A percentile compares a stretch with the other conserved stretches of the same genome.
phyloP scores from a whole-genome alignment of 2,888 invertebrate species.

The Apodemia zela region DNA sequence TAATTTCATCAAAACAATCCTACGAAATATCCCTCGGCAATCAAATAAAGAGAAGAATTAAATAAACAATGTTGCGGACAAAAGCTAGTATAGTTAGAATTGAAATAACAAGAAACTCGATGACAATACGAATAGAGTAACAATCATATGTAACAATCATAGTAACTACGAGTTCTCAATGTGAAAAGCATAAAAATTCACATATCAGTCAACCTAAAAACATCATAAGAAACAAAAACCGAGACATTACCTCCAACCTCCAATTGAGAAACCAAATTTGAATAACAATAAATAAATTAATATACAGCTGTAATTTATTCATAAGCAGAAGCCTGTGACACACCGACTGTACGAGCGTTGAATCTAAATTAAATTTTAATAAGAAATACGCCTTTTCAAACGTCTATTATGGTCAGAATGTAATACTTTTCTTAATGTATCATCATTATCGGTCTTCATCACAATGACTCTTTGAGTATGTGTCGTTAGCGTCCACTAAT shows the following conservation, averaged over 20 bases:
- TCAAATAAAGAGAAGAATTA: no score
- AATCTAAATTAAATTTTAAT: slow-evolving; percentile 76
- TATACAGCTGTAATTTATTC: slow-evolving; percentile 74
- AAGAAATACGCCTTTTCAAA: slow-evolving; percentile 70
- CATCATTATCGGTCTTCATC: slow-evolving; percentile 64
- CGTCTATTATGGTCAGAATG: slow-evolving; percentile 61
- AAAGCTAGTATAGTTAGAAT: neutral
- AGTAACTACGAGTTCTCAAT: neutral
- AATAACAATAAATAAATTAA: slow-evolving; percentile 81
- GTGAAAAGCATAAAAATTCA: slow-evolving; percentile 34
- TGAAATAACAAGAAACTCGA: neutral
- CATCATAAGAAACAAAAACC: slow-evolving; percentile 51
- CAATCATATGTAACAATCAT: no score
- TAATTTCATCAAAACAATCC: no score
- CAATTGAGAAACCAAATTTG: slow-evolving; percentile 78
- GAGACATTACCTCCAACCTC: slow-evolving; percentile 73
- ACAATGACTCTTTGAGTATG: slow-evolving; percentile 66
- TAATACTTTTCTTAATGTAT: slow-evolving; percentile 73
- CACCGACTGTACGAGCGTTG: slow-evolving; percentile 63
- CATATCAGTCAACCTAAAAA: slow-evolving; percentile 58
- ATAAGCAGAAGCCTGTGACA: slow-evolving; percentile 66
- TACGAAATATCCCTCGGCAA: no score
- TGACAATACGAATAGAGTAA: slow-evolving; percentile 1
- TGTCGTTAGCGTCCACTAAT: slow-evolving; percentile 75
- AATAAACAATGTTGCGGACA: neutral